Conservation (phyloP, 2,113 vertebrate species). For the Chrysemys picta region DNA sequence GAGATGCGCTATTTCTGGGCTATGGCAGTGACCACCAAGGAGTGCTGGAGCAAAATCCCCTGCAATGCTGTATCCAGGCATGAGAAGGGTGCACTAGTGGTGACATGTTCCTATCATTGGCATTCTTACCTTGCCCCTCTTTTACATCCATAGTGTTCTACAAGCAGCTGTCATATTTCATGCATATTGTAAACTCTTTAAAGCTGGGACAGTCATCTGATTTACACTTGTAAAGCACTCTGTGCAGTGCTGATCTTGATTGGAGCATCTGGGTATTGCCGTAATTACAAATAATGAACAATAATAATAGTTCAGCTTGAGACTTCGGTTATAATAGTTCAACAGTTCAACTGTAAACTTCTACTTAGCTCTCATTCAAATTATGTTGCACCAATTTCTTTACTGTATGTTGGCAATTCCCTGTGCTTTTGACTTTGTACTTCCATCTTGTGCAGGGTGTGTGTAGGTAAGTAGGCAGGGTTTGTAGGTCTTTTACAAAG, state of each 20-base stretch:
- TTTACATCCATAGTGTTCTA: too few relatives aligned
- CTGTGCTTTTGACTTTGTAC: background rate
- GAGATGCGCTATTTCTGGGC: too few relatives aligned
- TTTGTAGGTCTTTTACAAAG: background rate
- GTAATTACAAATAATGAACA: background rate
- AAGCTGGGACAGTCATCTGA: background rate
- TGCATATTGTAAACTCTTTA: background rate
- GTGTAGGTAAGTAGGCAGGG: background rate
- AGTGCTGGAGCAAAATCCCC: too few relatives aligned
- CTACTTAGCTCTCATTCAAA: background rate
- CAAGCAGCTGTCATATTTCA: background rate
- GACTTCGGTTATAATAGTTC: background rate
- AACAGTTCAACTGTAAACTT: background rate
- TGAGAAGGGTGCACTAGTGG: too few relatives aligned
- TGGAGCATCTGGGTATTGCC: background rate
- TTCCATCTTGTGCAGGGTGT: background rate
- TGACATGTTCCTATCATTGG: too few relatives aligned
- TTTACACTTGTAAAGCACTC: background rate
- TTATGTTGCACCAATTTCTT: background rate
- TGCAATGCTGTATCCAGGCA: too few relatives aligned
- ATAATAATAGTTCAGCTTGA: background rate
- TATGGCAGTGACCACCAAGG: too few relatives aligned
- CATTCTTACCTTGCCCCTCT: too few relatives aligned
- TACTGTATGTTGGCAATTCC: background rate
- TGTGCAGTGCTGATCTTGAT: rapidly evolving